Base-by-base conservation (phyloP, 2,113 vertebrate genomes). In the Gymnarchus niloticus region DNA sequence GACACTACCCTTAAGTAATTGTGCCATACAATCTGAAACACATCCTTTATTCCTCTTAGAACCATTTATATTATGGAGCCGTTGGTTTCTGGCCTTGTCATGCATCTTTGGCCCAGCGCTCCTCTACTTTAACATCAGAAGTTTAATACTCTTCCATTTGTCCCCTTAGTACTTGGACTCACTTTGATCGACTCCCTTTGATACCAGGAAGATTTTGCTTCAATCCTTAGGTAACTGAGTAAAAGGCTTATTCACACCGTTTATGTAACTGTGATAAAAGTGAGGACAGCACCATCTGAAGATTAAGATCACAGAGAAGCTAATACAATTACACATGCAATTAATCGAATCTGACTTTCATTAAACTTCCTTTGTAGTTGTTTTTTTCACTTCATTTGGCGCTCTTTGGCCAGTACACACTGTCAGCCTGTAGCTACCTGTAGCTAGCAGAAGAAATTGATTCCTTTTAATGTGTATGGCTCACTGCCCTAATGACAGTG, bases 91-190 rank as follows among this genome's bases (percentile, higher is more conserved):
- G 65, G 33, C 14, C 65, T 17, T 41, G 33, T 33, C 65, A 41
- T 73, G 3, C 65, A 12, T 73, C 33, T 73, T 41, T 17, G 4
- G 65, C 12, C 14, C 33, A 28, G 41, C 65, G 65, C 65, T 73
- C 28, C 65, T 73, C 65, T 73, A 73, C 65, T 73, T 73, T n/a
- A n/a, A n/a, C n/a, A n/a, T n/a, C n/a, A n/a, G n/a, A 73, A 73
- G 65, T 37, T 73, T 73, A 73, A 73, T 33, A 33, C 17, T 12
- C 65, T 73, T 73, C 65, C 65, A 73, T 73, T 73, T 73, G 12
- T 17, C 65, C 28, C 65, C 19, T 73, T 41, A 37, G 65, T 41
- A 73, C 28, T 73, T 17, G 17, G 65, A 73, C 33, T 73, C 0
- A 17, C 65, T 73, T 73, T 73, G 65, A 73, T 41, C 65, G 33